Evolutionary conservation across 2,113 vertebrate genomes (phyloP), one percentile per base, ranked within the genome.

Genomic region (Odocoileus virginianus): DNA sequence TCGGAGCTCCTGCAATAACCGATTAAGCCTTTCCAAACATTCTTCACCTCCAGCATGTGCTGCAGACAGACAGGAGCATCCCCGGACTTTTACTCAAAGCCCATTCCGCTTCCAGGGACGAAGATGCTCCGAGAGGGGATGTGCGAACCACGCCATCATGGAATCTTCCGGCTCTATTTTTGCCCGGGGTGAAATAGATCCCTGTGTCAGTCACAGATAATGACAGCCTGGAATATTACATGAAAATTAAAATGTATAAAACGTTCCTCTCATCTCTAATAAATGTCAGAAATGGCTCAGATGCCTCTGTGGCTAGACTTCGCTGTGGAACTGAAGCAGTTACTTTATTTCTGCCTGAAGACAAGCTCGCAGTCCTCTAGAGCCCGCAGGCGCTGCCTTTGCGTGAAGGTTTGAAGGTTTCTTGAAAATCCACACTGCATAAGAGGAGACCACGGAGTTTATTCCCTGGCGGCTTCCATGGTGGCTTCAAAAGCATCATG

Each of bases 11-110:
- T 96, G 96, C 92, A 97, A 98, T 98, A 97, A 91, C 78, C 30
- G 94, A 97, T 81, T 97, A 97, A 98, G 98, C 98, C 98, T 98
- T 95, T 96, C 98, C 98, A 98, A 98, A 98, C 97, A 98, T 87
- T 92, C 83, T 90, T 95, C 96, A 85, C 97, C 98, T 97, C 84
- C 97, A 98, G 96, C 98, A 98, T 97, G 98, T 98, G 98, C 86
- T 97, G 97, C 97, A 97, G 97, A 83, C 96, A 96, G 96, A 98
- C 95, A 91, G 23, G 96, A 97, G 96, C 92, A 92, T 91, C 97
- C 96, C 92, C 78, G 88, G 96, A 97, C 95, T 74, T 74, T 97
- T 87, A 82, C 93, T 98, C 96, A 82, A 95, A 89, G 71, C 96
- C 93, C 93, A 93, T 96, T 98, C 89, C 96, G 47, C 97, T 96